phyloP scores from a whole-genome alignment of 1,140 invertebrate genomes.

The Popillia japonica region DNA sequence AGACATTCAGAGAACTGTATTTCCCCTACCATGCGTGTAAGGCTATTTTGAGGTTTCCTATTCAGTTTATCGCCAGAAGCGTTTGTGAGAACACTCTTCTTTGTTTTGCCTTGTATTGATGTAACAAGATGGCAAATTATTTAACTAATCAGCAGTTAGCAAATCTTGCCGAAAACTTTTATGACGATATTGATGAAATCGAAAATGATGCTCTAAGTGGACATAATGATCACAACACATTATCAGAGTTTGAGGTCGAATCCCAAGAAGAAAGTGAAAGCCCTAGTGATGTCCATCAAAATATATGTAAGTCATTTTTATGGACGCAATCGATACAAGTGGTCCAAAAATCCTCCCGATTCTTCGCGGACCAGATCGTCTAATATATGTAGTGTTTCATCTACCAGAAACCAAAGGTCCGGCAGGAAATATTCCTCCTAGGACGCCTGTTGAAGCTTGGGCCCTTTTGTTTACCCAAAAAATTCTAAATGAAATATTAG shows the following conservation, averaged over 20 bases:
- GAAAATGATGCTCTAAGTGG: too few relatives aligned
- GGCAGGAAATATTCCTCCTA: not conserved
- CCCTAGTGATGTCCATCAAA: not conserved
- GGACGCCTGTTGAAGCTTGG: conserved; percentile 31
- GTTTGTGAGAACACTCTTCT: too few relatives aligned
- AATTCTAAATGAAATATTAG: conserved; percentile 32
- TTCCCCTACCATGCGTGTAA: too few relatives aligned
- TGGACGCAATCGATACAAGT: conserved; percentile 25
- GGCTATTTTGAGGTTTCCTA: too few relatives aligned
- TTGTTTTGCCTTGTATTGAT: too few relatives aligned
- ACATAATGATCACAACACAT: not conserved
- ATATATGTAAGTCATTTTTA: not conserved
- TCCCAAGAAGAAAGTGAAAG: not conserved
- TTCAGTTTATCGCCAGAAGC: too few relatives aligned
- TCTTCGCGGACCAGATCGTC: not conserved
- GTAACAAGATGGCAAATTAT: too few relatives aligned
- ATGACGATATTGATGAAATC: too few relatives aligned
- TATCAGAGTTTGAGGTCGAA: not conserved
- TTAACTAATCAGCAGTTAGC: too few relatives aligned
- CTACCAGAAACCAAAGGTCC: not conserved
- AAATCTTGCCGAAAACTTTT: too few relatives aligned
- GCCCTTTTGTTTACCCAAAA: conserved; percentile 16
- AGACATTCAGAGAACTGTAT: too few relatives aligned
- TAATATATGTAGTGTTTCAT: conserved; percentile 29
- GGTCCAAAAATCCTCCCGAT: too few relatives aligned